Evolutionary conservation across 2,797 vertebrate species (phyloP).

Genomic region (Tragopan temminckii): DNA sequence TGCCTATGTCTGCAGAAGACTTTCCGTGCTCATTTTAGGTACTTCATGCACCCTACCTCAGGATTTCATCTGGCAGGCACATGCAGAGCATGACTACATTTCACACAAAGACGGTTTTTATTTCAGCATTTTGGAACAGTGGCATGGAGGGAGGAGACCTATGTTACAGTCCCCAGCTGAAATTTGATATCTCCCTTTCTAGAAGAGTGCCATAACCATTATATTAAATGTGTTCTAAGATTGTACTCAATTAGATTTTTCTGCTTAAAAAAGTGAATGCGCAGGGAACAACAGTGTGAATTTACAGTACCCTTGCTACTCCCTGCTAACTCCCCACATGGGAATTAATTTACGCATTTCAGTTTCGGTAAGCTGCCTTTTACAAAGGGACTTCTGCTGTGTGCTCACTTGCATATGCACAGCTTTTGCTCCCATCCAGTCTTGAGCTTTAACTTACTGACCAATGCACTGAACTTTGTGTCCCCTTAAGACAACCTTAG

Average conservation of each 20-base stretch:
- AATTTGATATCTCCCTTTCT: not conserved
- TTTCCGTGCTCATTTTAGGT: not conserved
- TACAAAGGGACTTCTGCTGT: not conserved
- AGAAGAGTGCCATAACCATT: not conserved
- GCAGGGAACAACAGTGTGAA: not conserved
- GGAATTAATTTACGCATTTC: not conserved
- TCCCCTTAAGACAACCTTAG: not conserved
- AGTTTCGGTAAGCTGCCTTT: not conserved
- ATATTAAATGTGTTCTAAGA: not conserved
- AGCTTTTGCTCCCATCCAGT: not conserved
- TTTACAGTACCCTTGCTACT: not conserved
- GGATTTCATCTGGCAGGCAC: constrained; percentile 4
- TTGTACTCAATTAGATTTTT: not conserved
- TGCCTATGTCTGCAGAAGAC: not conserved
- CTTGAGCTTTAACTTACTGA: not conserved
- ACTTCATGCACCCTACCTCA: not conserved
- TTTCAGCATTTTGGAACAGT: not conserved
- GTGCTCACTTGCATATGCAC: not conserved
- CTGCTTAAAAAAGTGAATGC: not conserved
- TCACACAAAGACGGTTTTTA: not conserved
- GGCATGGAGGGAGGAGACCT: not conserved
- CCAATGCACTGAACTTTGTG: not conserved
- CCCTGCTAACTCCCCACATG: not conserved
- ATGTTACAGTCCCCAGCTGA: not conserved
- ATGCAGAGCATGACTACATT: not conserved